Percentiles rank a stretch among this genome's conserved stretches.
Conservation (phyloP, 2,113 vertebrate genomes). For the Nematolebias whitei region DNA sequence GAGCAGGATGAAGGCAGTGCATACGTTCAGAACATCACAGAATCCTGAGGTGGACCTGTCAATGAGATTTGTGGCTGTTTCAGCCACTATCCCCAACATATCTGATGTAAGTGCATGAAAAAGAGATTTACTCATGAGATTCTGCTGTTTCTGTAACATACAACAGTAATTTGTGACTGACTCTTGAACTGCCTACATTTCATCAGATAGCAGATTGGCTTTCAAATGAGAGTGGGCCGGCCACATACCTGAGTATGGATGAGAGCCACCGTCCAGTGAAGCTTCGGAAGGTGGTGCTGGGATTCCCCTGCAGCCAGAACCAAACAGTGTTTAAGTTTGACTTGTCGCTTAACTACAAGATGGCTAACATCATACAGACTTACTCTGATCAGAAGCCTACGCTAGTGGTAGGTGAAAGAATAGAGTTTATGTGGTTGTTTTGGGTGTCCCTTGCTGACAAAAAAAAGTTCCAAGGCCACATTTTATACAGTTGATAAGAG, state of each 20-base stretch:
- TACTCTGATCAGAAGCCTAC: conserved; percentile 95
- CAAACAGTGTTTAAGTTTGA: conserved; percentile 98
- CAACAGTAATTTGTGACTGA: not conserved
- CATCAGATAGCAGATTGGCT: conserved; percentile 95
- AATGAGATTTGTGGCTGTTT: conserved; percentile 94
- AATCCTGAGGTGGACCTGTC: conserved; percentile 66
- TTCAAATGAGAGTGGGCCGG: conserved; percentile 84
- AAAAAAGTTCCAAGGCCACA: too few species aligned
- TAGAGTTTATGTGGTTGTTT: not conserved
- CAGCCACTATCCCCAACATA: conserved; percentile 95
- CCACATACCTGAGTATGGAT: conserved; percentile 90
- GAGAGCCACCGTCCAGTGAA: conserved; percentile 94
- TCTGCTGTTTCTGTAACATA: not conserved
- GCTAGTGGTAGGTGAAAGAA: conserved; percentile 85
- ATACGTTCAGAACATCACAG: conserved; percentile 75
- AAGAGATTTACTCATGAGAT: not conserved
- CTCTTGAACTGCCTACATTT: conserved; percentile 51
- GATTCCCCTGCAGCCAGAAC: conserved; percentile 87
- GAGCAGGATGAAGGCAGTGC: conserved; percentile 96
- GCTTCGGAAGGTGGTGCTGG: conserved; percentile 93
- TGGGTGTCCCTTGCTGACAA: not conserved
- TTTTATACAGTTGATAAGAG: too few species aligned
- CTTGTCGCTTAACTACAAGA: conserved; percentile 94
- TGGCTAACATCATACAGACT: conserved; percentile 89
- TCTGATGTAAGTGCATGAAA: conserved; percentile 85